A percentile compares a stretch with the other conserved stretches of the same genome.
phyloP scores from a whole-genome alignment of 1,140 invertebrate genomes.

The Babylonia areolata region DNA sequence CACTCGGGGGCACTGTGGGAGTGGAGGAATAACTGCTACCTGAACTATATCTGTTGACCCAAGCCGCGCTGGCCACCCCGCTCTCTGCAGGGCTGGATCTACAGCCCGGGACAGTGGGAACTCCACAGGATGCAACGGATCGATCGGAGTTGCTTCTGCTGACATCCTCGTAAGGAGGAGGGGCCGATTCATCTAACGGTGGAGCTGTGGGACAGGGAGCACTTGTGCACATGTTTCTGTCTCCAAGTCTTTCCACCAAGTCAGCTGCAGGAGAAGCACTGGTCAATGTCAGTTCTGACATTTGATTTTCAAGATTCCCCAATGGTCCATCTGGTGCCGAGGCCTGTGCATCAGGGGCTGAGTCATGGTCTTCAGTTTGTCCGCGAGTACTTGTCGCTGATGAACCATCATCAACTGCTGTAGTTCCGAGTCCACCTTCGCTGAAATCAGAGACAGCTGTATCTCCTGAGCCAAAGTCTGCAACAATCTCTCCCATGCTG shows the following conservation, averaged over 20 bases:
- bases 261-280: neutral
- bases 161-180: neutral
- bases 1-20: too few relatives aligned
- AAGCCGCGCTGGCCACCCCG: too few relatives aligned
- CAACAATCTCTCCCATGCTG: slow-evolving; percentile 21
- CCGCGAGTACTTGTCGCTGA: neutral
- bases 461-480: neutral
- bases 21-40: too few relatives aligned
- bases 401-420: neutral
- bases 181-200: neutral
- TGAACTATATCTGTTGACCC: too few relatives aligned
- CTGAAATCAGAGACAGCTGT: neutral
- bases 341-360: neutral
- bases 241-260: too few relatives aligned
- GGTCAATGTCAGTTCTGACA: neutral
- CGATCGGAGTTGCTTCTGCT: too few relatives aligned
- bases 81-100: too few relatives aligned
- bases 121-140: too few relatives aligned
- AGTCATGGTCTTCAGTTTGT: neutral
- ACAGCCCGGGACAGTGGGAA: too few relatives aligned
- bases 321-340: neutral
- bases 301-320: neutral
- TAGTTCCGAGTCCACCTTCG: neutral
- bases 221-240: neutral
- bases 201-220: neutral